Base-by-base conservation (phyloP, 1,140 invertebrate species). In the Hermetia illucens region DNA sequence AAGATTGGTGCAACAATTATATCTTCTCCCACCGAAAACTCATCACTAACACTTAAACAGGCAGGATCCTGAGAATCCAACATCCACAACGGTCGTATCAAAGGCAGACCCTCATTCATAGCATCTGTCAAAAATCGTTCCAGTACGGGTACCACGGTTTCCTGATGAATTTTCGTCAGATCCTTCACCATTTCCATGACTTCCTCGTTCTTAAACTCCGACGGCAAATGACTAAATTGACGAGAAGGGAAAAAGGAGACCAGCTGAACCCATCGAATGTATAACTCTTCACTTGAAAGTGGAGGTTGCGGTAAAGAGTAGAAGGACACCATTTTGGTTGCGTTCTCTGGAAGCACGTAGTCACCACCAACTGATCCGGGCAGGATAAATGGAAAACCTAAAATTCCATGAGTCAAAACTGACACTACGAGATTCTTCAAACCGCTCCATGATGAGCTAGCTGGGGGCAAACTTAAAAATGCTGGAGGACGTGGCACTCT, bases 361-460 rank as follows among this genome's bases (percentile, higher is more conserved):
- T 89, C 84, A 2, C 92, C 92, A 0, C 92, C 91, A 19, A 97
- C 87, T 15, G 89, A 82, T 1, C 91, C 91, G 1, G 90, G 84
- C 64, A 95, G 79, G 4, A 94, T 70, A 46, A 94, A 92, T 0
- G 89, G 87, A 64, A 87, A 95, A 0, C 91, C 93, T 39, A 79
- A 65, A 9, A 82, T 70, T 0, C 90, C 88, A 41, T 92, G 83
- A 6, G 77, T 86, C 1, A 96, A 59, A 21, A 90, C 77, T 0
- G 86, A 47, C 0, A 50, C 47, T 20, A 58, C 10, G 0, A 56
- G 49, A n/a, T 87, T 2, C 79, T 88, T 47, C 91, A 90, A 2
- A 86, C 75, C 17, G 73, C 82, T 78, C 92, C 91, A 96, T 1
- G 78, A 77, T 0, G 87, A 91, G 34, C 83, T 75, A 41, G 89